A percentile compares a stretch with the other conserved stretches of the same genome.
Evolutionary conservation across 2,113 vertebrate genomes (phyloP).

Genomic region (Etheostoma cragini): DNA sequence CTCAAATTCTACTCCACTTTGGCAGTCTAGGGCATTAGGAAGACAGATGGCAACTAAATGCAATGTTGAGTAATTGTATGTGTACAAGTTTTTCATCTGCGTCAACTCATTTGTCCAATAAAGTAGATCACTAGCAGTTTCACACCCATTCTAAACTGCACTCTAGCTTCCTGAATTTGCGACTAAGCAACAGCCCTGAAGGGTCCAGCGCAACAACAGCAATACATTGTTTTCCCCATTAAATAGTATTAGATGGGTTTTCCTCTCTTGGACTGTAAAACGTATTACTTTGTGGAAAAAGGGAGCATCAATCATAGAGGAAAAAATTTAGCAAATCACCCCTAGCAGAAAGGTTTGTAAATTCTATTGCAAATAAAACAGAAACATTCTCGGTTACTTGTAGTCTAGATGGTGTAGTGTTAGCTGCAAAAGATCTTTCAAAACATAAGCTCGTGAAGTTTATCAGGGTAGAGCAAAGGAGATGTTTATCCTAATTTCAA

Average conservation of each 20-base stretch:
- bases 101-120: not conserved
- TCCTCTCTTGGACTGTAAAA: not conserved
- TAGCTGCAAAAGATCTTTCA: not conserved
- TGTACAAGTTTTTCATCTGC: not conserved
- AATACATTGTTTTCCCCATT: not conserved
- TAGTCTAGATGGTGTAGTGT: not conserved
- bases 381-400: not conserved
- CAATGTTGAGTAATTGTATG: not conserved
- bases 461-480: not conserved
- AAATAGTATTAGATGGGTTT: not conserved
- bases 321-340: not conserved
- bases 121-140: not conserved
- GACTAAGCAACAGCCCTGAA: no score
- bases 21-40: not conserved
- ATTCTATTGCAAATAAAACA: not conserved
- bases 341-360: not conserved
- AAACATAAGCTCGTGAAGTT: not conserved
- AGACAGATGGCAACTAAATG: not conserved
- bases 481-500: not conserved
- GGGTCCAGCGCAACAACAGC: not conserved
- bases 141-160: not conserved
- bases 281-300: not conserved
- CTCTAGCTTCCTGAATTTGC: not conserved
- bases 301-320: not conserved
- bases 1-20: constrained; percentile 6